A percentile compares a stretch with the other conserved stretches of the same genome.
These are phyloP conservation scores for Acanthopagrus latus DNA, from an alignment of 2,797 vertebrate genomes.

Conservation along the genomic window DNA sequence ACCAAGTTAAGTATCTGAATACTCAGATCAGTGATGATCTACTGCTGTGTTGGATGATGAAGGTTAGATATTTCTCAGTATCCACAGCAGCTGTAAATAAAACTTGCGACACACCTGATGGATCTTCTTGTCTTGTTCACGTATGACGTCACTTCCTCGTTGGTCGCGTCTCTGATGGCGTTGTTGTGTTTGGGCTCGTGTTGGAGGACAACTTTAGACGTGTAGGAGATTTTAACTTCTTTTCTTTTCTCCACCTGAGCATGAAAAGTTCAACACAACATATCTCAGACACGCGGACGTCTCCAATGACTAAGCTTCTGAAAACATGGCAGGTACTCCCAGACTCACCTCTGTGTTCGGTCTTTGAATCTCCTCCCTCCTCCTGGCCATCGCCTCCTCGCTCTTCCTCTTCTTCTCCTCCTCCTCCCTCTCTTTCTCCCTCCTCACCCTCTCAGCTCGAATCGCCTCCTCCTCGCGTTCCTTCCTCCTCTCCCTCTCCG, in stretches of 20 bases:
- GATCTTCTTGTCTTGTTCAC: constrained; percentile 61
- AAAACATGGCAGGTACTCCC: neutral
- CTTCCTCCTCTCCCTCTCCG: constrained; percentile 51
- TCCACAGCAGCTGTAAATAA: neutral
- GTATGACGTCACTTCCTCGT: constrained; percentile 70
- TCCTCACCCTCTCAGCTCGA: constrained; percentile 52
- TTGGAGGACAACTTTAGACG: constrained; percentile 82
- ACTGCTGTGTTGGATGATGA: neutral
- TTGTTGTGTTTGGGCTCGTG: constrained; percentile 72
- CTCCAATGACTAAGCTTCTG: too few species aligned
- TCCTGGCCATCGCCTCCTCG: constrained; percentile 42
- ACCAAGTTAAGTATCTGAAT: too few species aligned
- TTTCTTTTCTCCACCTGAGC: constrained; percentile 76
- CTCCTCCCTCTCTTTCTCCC: constrained; percentile 50
- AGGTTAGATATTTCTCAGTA: neutral
- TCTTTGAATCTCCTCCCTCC: constrained; percentile 56
- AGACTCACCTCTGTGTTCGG: constrained; percentile 58
- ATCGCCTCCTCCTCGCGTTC: constrained; percentile 31
- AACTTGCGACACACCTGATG: constrained; percentile 64
- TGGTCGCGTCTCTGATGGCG: constrained; percentile 57
- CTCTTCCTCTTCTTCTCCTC: constrained; percentile 44
- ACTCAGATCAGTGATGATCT: too few species aligned
- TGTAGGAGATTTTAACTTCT: constrained; percentile 81
- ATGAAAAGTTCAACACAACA: neutral
- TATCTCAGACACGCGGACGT: neutral